Conservation (phyloP, 2,888 invertebrate genomes). For the Stomorhina lunata region DNA sequence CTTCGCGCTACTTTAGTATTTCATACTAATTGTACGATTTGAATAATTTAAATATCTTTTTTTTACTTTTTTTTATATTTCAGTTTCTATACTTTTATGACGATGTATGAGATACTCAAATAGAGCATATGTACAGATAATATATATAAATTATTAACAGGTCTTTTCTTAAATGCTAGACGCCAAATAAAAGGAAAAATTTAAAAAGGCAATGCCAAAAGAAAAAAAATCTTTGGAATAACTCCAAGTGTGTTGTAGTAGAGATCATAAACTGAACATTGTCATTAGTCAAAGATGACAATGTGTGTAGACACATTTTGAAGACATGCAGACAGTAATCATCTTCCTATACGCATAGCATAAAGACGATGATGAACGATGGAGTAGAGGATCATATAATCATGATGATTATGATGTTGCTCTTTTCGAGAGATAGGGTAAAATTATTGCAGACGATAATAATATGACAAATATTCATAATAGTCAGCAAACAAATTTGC, state of each 20-base stretch:
- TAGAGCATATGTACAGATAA: conserved; percentile 37
- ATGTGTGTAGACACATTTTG: conserved; percentile 58
- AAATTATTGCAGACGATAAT: conserved; percentile 10
- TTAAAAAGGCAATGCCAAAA: too few species aligned
- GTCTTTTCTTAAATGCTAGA: conserved; percentile 50
- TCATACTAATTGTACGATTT: conserved; percentile 49
- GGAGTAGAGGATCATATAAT: not conserved
- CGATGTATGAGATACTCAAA: too few species aligned
- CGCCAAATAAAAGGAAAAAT: conserved; percentile 32
- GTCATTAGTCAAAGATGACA: conserved; percentile 66
- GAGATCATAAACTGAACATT: conserved; percentile 64
- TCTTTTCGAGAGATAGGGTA: not conserved
- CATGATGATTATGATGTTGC: not conserved
- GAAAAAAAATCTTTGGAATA: conserved; percentile 60
- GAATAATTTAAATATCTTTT: conserved; percentile 38
- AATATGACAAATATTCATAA: conserved; percentile 62
- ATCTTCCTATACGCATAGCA: not conserved
- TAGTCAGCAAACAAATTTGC: conserved; percentile 57
- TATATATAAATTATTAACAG: conserved; percentile 61
- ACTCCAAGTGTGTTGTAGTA: conserved; percentile 65
- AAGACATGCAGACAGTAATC: conserved; percentile 39
- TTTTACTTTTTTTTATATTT: not conserved
- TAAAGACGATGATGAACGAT: conserved; percentile 18
- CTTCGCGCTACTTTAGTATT: conserved; percentile 32
- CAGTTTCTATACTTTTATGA: not conserved